Evolutionary conservation across 2,797 vertebrate genomes (phyloP).

Genomic region (Menidia menidia): DNA sequence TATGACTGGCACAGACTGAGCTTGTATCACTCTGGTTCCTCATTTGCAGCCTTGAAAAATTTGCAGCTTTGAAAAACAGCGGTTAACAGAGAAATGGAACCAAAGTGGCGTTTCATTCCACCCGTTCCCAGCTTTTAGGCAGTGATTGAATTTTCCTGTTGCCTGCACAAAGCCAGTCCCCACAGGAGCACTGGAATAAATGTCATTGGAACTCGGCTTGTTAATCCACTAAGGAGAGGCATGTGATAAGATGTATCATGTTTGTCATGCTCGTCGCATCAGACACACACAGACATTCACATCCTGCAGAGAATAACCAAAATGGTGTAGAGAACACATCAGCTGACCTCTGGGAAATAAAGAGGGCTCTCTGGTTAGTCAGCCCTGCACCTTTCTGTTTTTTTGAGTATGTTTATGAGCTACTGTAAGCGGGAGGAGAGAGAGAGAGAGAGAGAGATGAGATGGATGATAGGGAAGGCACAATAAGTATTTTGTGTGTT

Average conservation of each 20-base stretch:
- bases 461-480: conserved; percentile 23
- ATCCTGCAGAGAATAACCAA: conserved; percentile 38
- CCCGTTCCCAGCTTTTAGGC: conserved; percentile 79
- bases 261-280: conserved; percentile 73
- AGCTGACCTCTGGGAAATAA: conserved; percentile 72
- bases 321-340: conserved; percentile 47
- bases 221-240: conserved; percentile 81
- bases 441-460: background rate
- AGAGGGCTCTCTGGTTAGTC: conserved; percentile 42
- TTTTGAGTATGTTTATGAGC: conserved; percentile 13
- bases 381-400: conserved; percentile 20
- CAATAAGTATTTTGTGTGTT: conserved; percentile 5
- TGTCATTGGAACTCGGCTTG: conserved; percentile 69
- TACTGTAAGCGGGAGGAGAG: conserved; percentile 12
- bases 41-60: conserved; percentile 74
- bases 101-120: conserved; percentile 78
- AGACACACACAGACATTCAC: conserved; percentile 65
- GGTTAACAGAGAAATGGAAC: conserved; percentile 77
- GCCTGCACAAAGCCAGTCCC: conserved; percentile 80
- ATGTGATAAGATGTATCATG: conserved; percentile 82
- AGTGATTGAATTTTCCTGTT: conserved; percentile 84
- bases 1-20: conserved; percentile 46
- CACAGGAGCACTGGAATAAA: conserved; percentile 72
- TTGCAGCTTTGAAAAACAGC: conserved; percentile 71
- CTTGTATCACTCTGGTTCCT: conserved; percentile 50